A percentile compares a stretch with the other conserved stretches of the same genome.
Conservation (phyloP, 2,888 invertebrate genomes). For the Luperina testacea region DNA sequence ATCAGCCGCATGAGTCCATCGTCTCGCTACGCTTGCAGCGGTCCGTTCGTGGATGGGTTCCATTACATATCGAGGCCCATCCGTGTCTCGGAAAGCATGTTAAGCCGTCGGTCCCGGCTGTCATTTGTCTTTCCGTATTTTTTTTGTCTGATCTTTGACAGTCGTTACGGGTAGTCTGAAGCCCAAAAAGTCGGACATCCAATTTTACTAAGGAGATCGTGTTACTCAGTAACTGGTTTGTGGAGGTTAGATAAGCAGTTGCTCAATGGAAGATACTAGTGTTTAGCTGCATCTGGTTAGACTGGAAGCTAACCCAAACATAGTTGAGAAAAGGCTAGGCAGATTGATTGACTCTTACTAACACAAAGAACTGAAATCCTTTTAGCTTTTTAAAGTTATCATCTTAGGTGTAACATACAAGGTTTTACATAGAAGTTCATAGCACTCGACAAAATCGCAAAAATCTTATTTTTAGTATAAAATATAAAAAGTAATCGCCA, state of each 20-base stretch:
- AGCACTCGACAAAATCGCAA: conserved; percentile 40
- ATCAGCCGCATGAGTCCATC: neutral
- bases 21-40: neutral
- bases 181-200: neutral
- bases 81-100: neutral
- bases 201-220: neutral
- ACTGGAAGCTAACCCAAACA: neutral
- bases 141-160: neutral
- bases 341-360: neutral
- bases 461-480: conserved; percentile 67
- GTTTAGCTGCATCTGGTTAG: neutral
- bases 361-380: neutral
- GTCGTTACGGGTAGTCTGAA: neutral
- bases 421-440: conserved; percentile 6
- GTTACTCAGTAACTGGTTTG: neutral
- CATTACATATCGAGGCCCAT: neutral
- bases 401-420: neutral
- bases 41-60: neutral
- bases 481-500: conserved; percentile 73
- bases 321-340: neutral
- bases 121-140: neutral
- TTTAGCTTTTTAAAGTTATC: conserved; percentile 32
- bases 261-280: no score
- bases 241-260: no score
- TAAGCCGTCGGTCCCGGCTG: neutral